phyloP scores from a whole-genome alignment of 2,113 vertebrate species.

The Grammomys dolichurus region DNA sequence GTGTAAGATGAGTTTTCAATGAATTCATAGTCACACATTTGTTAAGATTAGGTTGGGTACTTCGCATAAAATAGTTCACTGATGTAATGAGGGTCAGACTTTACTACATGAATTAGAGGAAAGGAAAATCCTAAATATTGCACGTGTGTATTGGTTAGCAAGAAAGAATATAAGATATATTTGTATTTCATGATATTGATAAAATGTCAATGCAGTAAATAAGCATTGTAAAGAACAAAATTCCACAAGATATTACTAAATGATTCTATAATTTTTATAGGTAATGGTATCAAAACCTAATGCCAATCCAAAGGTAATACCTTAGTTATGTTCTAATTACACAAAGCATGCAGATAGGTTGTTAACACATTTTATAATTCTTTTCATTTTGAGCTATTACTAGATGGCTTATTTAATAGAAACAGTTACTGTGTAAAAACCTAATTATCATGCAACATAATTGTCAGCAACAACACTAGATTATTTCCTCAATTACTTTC shows the following conservation, averaged over 20 bases:
- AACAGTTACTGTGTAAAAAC: slow-evolving; percentile 10
- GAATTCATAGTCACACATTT: neutral
- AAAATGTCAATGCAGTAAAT: neutral
- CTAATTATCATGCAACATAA: slow-evolving; percentile 50
- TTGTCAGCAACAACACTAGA: neutral
- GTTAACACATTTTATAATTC: slow-evolving; percentile 44
- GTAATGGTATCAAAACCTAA: neutral
- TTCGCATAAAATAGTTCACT: neutral
- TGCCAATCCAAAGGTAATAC: neutral
- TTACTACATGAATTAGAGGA: neutral
- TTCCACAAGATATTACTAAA: neutral
- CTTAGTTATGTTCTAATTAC: neutral
- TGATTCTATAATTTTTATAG: neutral
- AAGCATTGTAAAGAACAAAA: neutral
- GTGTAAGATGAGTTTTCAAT: neutral
- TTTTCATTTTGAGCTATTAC: neutral
- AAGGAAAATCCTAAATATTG: neutral
- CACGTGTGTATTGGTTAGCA: neutral
- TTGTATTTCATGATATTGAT: neutral
- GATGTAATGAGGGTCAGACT: neutral
- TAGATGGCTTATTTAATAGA: slow-evolving; percentile 17
- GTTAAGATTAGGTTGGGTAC: neutral
- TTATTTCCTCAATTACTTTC: slow-evolving; percentile 60
- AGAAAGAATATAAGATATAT: neutral
- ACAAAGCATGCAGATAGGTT: slow-evolving; percentile 24